Conservation (phyloP, 2,888 invertebrate species). For the Rotaria sp. region DNA sequence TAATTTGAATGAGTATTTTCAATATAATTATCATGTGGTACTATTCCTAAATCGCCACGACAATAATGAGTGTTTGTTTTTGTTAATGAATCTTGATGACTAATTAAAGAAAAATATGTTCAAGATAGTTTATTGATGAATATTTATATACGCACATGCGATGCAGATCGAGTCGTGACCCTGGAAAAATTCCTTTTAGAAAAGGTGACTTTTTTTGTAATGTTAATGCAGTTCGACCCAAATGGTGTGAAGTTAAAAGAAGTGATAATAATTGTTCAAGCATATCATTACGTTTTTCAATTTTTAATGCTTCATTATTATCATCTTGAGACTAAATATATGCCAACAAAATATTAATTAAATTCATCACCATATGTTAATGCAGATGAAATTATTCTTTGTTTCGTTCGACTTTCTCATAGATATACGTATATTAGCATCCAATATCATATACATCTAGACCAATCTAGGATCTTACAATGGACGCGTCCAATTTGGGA, state of each 20-base stretch:
- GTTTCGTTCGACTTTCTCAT: no score
- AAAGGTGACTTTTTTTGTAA: neutral
- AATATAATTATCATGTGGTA: neutral
- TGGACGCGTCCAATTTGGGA: no score
- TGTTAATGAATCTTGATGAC: neutral
- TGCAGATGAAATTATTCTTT: no score
- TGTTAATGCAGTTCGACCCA: neutral
- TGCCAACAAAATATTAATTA: neutral
- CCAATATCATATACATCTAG: no score
- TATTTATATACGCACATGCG: neutral
- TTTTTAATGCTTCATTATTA: neutral
- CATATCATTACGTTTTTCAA: neutral
- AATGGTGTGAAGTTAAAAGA: neutral
- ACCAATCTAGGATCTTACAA: no score
- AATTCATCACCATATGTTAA: neutral
- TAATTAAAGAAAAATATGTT: neutral
- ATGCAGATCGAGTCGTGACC: neutral
- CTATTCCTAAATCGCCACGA: neutral
- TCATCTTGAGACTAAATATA: neutral
- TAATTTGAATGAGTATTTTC: no score
- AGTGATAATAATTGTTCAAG: neutral
- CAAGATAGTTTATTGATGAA: neutral
- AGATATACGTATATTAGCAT: no score
- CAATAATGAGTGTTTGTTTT: neutral
- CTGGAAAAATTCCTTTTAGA: neutral